A percentile compares a stretch with the other conserved stretches of the same genome.
Conservation (phyloP, 2,797 vertebrate genomes). For the Onychomys arenicola region DNA sequence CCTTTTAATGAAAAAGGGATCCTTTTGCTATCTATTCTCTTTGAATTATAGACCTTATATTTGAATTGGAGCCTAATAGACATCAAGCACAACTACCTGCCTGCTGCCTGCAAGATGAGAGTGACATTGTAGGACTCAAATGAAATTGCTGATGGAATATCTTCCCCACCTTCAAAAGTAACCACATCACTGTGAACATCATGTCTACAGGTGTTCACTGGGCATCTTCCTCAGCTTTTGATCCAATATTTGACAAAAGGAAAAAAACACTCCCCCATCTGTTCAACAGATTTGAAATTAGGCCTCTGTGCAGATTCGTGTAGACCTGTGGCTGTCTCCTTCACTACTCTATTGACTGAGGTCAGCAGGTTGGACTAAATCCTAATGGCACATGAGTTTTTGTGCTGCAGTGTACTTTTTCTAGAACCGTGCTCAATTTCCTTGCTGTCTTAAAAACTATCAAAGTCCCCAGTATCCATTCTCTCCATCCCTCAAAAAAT, state of each 20-base stretch:
- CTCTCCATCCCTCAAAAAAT: not conserved
- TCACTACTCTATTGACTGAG: not conserved
- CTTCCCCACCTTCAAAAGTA: not conserved
- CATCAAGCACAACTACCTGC: not conserved
- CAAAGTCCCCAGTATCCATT: not conserved
- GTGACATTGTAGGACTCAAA: not conserved
- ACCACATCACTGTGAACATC: not conserved
- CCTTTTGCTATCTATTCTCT: conserved; percentile 48
- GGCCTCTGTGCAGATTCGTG: not conserved
- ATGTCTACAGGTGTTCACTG: not conserved
- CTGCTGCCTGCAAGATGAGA: not conserved
- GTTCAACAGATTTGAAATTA: not conserved
- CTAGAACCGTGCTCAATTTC: not conserved
- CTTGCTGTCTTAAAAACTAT: not conserved
- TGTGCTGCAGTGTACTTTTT: not conserved
- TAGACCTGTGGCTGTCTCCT: not conserved
- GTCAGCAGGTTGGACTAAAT: not conserved
- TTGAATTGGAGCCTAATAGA: conserved; percentile 39
- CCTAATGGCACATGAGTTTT: not conserved
- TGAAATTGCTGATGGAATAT: not conserved
- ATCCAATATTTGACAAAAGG: not conserved
- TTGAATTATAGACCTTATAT: conserved; percentile 61
- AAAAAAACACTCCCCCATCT: not conserved
- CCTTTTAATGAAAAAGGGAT: conserved; percentile 70
- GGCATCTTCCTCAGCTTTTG: not conserved